A percentile compares a stretch with the other conserved stretches of the same genome.
Conservation (phyloP, 2,113 vertebrate genomes). For the Rhipidura dahli region DNA sequence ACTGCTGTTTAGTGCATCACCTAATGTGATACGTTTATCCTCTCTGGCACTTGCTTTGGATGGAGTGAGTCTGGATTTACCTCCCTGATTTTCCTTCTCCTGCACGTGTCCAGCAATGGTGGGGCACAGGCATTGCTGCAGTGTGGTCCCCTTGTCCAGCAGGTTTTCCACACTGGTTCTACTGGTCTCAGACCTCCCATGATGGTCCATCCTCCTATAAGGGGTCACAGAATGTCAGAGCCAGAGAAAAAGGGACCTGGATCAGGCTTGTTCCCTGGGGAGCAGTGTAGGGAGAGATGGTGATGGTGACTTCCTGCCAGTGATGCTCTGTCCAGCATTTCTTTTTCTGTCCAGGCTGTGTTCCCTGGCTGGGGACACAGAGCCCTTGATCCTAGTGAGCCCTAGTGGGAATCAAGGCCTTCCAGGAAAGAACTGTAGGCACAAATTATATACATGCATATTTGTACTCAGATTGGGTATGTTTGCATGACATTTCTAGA, state of each 20-base stretch:
- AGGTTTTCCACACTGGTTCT: neutral
- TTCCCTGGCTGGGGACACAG: neutral
- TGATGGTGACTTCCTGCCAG: neutral
- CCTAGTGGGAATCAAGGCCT: neutral
- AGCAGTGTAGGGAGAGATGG: too few species aligned
- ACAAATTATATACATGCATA: accelerated
- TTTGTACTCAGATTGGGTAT: neutral
- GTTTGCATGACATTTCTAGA: neutral
- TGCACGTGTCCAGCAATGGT: neutral
- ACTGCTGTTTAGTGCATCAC: neutral
- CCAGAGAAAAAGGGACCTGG: neutral
- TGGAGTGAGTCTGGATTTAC: neutral
- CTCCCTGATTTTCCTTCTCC: neutral
- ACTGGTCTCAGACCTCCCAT: too few species aligned
- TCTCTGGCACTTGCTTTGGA: neutral
- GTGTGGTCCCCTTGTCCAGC: neutral
- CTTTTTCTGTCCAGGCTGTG: neutral
- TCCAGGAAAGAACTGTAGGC: neutral
- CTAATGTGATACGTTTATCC: neutral
- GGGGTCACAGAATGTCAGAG: neutral
- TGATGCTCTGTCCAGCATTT: neutral
- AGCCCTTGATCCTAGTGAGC: neutral
- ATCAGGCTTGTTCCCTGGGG: neutral
- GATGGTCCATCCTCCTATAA: neutral
- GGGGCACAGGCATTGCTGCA: neutral